phyloP scores from a whole-genome alignment of 2,113 vertebrate genomes.

The Climacteris rufus region DNA sequence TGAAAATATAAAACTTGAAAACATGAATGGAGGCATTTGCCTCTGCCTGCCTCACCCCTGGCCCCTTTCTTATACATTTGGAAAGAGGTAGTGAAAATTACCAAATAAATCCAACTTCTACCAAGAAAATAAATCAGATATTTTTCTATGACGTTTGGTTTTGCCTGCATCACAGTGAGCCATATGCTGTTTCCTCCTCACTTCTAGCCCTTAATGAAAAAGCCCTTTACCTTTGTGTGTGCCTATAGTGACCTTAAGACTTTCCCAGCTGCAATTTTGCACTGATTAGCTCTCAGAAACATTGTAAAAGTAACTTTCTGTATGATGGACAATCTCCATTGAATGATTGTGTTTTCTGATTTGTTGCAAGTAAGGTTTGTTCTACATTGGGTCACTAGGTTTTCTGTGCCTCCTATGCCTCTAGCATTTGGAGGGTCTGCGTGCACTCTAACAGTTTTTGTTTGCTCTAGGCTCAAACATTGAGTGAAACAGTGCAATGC shows the following conservation, averaged over 20 bases:
- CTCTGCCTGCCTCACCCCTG: fast-evolving
- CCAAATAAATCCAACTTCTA: background rate
- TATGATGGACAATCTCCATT: background rate
- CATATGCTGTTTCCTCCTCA: background rate
- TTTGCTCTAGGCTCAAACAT: background rate
- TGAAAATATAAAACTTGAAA: background rate
- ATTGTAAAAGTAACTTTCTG: background rate
- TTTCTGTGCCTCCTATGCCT: background rate
- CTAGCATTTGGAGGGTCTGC: background rate
- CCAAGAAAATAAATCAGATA: background rate
- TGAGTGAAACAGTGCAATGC: background rate
- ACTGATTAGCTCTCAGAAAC: background rate
- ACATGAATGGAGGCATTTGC: background rate
- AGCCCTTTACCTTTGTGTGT: background rate
- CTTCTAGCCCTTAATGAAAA: background rate
- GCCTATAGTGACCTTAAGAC: background rate
- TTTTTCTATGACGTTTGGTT: background rate
- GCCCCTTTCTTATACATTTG: background rate
- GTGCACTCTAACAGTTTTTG: background rate
- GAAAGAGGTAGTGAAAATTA: background rate
- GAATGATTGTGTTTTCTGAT: background rate
- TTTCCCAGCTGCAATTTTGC: background rate
- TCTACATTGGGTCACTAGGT: background rate
- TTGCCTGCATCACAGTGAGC: background rate
- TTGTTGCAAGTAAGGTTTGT: background rate